Conservation (phyloP, 1,140 invertebrate species). For the Chrysomallon squamiferum region DNA sequence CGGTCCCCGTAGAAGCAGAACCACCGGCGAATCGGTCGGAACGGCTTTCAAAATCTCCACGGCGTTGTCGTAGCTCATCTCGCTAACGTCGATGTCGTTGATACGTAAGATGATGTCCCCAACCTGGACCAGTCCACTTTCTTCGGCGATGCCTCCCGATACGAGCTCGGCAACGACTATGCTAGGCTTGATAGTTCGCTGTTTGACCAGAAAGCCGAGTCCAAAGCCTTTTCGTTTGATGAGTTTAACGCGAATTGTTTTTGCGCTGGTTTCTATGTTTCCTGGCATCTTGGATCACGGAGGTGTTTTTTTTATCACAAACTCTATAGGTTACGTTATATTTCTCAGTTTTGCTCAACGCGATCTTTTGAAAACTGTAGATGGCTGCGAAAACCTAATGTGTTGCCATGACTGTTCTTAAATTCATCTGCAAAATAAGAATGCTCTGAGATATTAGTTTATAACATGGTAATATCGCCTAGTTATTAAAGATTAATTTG, state of each 20-base stretch:
- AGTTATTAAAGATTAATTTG: too few relatives aligned
- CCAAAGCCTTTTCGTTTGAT: slow-evolving; percentile 45
- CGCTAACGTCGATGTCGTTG: slow-evolving; percentile 50
- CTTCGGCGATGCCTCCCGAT: slow-evolving; percentile 45
- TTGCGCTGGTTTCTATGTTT: slow-evolving; percentile 13
- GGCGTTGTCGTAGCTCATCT: slow-evolving; percentile 48
- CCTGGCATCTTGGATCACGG: slow-evolving; percentile 10
- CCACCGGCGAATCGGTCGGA: slow-evolving; percentile 37
- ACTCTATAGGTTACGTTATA: background rate
- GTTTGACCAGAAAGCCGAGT: slow-evolving; percentile 53
- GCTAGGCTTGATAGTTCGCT: slow-evolving; percentile 42
- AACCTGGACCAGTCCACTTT: slow-evolving; percentile 50
- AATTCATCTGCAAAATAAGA: too few relatives aligned
- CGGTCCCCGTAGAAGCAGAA: slow-evolving; percentile 45
- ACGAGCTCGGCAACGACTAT: slow-evolving; percentile 52
- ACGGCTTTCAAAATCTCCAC: slow-evolving; percentile 49
- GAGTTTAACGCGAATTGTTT: slow-evolving; percentile 54
- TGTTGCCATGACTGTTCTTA: background rate
- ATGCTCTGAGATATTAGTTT: too few relatives aligned
- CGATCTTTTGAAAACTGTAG: background rate
- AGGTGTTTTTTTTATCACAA: background rate
- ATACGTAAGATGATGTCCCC: slow-evolving; percentile 55
- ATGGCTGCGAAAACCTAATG: background rate
- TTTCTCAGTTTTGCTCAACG: background rate
- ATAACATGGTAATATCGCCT: too few relatives aligned